Conservation (phyloP, 2,797 vertebrate genomes). For the Brachyrhaphis roseni region DNA sequence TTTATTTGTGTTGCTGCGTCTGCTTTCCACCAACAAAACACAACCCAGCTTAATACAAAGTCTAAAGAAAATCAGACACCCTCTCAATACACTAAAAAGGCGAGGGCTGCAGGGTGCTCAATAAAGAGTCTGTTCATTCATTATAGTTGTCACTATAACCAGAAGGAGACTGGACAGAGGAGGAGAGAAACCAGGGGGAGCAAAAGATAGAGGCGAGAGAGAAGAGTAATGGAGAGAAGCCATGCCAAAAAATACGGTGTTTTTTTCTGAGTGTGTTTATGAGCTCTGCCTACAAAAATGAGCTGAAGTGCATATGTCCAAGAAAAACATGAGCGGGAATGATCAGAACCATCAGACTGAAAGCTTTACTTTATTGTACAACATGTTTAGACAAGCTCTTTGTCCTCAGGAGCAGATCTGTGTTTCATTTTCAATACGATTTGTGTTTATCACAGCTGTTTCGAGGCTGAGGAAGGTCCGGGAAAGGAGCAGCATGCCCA, state of each 20-base stretch:
- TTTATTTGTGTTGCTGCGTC: constrained; percentile 21
- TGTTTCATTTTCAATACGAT: constrained; percentile 51
- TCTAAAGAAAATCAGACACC: constrained; percentile 55
- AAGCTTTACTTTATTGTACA: constrained; percentile 66
- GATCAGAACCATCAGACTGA: constrained; percentile 39
- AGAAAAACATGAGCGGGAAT: constrained; percentile 60
- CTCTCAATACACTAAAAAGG: constrained; percentile 62
- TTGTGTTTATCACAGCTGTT: constrained; percentile 54
- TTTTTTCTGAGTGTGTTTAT: constrained; percentile 43
- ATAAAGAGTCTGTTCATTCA: constrained; percentile 61
- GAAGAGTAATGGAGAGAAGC: constrained; percentile 21
- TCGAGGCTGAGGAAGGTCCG: constrained; percentile 6
- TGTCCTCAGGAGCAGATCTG: constrained; percentile 42
- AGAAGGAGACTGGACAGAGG: constrained; percentile 28
- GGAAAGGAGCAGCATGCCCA: constrained; percentile 10
- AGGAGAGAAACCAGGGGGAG: constrained; percentile 12
- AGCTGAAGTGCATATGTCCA: constrained; percentile 32
- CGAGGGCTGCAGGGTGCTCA: constrained; percentile 43
- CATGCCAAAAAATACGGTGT: neutral
- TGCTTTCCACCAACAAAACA: constrained; percentile 42
- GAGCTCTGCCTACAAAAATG: constrained; percentile 35
- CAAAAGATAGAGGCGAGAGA: constrained; percentile 10
- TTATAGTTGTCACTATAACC: constrained; percentile 52
- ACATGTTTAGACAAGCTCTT: constrained; percentile 62
- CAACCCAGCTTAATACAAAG: constrained; percentile 61